Percentiles rank a stretch among this genome's conserved stretches.
Conservation (phyloP, 2,113 vertebrate species). For the Apodemus sylvaticus region DNA sequence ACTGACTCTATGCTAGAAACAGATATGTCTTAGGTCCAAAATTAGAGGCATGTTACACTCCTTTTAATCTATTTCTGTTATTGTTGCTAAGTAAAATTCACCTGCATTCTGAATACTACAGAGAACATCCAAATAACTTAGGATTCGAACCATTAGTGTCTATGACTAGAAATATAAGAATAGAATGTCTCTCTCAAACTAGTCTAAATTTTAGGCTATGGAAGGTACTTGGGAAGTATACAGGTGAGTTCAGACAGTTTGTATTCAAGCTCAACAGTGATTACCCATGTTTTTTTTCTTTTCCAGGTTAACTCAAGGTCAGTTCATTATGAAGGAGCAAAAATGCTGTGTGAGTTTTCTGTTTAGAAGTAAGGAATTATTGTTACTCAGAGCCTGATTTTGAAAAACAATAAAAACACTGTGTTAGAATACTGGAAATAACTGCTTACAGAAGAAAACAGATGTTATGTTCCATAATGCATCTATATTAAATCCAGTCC, state of each 20-base stretch:
- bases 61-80: not conserved
- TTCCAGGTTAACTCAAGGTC: not conserved
- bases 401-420: not conserved
- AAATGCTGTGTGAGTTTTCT: not conserved
- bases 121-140: not conserved
- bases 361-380: not conserved
- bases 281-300: not conserved
- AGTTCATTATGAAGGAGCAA: not conserved
- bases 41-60: not conserved
- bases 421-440: not conserved
- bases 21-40: not conserved
- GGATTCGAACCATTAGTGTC: not conserved
- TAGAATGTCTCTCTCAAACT: not conserved
- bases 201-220: not conserved
- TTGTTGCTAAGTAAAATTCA: constrained; percentile 8
- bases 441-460: not conserved
- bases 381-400: not conserved
- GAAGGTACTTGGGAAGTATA: not conserved
- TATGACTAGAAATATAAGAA: not conserved
- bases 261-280: not conserved
- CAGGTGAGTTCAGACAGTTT: not conserved
- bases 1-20: not conserved
- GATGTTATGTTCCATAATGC: not conserved
- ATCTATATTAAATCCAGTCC: not conserved
- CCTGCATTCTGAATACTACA: not conserved